Conservation (phyloP, 2,888 invertebrate species). For the Liodrosophila aerea region DNA sequence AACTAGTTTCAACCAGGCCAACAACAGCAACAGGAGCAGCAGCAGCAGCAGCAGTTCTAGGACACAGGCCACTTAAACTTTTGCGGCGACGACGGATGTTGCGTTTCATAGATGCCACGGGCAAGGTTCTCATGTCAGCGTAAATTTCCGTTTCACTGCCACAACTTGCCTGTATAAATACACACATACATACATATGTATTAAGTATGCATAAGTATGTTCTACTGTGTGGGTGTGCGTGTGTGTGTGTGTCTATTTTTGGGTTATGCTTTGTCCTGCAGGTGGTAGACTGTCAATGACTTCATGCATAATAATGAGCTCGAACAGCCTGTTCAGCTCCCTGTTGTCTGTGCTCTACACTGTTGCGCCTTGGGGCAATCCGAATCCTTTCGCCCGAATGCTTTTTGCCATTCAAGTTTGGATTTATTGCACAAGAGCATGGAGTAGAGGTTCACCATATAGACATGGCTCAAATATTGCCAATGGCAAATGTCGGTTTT, state of each 20-base stretch:
- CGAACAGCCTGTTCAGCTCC: slow-evolving; percentile 25
- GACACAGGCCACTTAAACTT: slow-evolving; percentile 61
- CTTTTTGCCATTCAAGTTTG: slow-evolving; percentile 56
- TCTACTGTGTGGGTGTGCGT: slow-evolving; percentile 8
- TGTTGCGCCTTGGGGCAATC: slow-evolving; percentile 27
- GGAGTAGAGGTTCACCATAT: slow-evolving; percentile 35
- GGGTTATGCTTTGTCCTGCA: slow-evolving; percentile 64
- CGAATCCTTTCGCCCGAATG: slow-evolving; percentile 50
- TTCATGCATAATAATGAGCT: slow-evolving; percentile 74
- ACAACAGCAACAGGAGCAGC: slow-evolving; percentile 3
- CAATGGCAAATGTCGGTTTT: slow-evolving; percentile 42
- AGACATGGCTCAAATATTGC: slow-evolving; percentile 59
- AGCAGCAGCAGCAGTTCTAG: slow-evolving; percentile 19
- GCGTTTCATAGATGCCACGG: slow-evolving; percentile 64
- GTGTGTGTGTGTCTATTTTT: slow-evolving; percentile 19
- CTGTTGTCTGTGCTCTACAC: slow-evolving; percentile 1
- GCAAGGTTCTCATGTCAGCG: slow-evolving; percentile 75
- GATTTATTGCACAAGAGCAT: slow-evolving; percentile 55
- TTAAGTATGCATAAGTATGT: not conserved
- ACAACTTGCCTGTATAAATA: slow-evolving; percentile 39
- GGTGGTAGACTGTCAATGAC: slow-evolving; percentile 72
- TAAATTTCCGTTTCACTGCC: slow-evolving; percentile 69
- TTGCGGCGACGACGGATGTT: slow-evolving; percentile 61
- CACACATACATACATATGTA: slow-evolving; percentile 2
- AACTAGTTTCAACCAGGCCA: slow-evolving; percentile 55